Conservation (phyloP, 2,113 vertebrate species). For the Megaceryle maxima region DNA sequence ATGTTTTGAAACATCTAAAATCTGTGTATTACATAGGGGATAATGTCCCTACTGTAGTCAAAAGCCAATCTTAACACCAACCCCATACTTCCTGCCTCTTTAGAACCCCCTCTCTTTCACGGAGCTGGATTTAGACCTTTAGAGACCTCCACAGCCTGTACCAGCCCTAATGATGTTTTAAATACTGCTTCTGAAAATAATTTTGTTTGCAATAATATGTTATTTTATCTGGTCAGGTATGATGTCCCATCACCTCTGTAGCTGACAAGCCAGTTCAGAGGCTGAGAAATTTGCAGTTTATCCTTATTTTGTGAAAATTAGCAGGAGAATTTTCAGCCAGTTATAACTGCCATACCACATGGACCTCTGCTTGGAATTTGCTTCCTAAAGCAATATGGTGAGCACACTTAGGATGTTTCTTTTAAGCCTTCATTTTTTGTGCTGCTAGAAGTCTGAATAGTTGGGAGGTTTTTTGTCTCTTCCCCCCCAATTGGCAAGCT, state of each 20-base stretch:
- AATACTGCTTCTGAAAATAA: not conserved
- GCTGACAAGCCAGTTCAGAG: not conserved
- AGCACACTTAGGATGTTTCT: not conserved
- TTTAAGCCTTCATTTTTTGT: not conserved
- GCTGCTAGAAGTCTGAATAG: not conserved
- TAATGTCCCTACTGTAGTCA: not conserved
- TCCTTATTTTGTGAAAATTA: not conserved
- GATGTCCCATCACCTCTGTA: not conserved
- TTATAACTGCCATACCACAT: not conserved
- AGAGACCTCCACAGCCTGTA: not conserved
- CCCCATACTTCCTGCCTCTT: not conserved
- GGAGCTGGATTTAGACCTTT: not conserved
- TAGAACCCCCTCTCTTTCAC: not conserved
- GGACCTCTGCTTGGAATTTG: not conserved
- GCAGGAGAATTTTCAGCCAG: not conserved
- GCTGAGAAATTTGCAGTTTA: not conserved
- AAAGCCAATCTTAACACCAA: not conserved
- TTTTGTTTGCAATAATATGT: not conserved
- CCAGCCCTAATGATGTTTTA: not conserved
- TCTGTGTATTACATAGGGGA: not conserved
- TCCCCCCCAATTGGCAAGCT: not conserved
- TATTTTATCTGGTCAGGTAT: not conserved
- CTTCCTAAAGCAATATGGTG: not conserved
- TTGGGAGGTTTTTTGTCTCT: not conserved
- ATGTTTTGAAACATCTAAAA: not conserved